Percentiles rank a stretch among this genome's conserved stretches.
These are phyloP conservation scores for Ennomos erosarius DNA, from an alignment of 2,888 invertebrate genomes.

Conservation along the genomic window DNA sequence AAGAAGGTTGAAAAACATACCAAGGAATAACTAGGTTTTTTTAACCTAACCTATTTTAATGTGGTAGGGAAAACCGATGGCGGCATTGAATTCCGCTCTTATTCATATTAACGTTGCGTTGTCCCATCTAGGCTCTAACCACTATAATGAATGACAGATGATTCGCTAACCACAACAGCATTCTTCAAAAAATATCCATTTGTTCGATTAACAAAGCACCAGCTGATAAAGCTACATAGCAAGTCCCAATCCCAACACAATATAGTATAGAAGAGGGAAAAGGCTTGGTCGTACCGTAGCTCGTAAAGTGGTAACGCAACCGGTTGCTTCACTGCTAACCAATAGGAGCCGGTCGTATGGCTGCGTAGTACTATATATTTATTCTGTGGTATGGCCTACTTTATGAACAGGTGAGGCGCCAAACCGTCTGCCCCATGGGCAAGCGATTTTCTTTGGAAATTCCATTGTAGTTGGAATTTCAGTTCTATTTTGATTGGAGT, in stretches of 20 bases:
- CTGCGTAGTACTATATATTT: too few relatives aligned
- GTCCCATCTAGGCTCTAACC: not conserved
- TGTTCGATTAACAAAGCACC: too few relatives aligned
- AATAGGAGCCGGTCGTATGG: constrained; percentile 48
- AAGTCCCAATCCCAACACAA: constrained; percentile 3
- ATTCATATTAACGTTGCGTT: too few relatives aligned
- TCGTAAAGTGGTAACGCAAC: constrained; percentile 17
- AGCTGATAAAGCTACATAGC: too few relatives aligned
- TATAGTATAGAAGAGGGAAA: constrained; percentile 37
- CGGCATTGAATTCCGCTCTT: too few relatives aligned
- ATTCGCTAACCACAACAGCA: too few relatives aligned
- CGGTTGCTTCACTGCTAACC: constrained; percentile 39
- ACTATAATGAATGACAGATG: not conserved
- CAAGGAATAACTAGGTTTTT: too few relatives aligned
- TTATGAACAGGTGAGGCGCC: constrained; percentile 66
- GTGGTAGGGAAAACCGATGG: too few relatives aligned
- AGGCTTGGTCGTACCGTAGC: constrained; percentile 23
- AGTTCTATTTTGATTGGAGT: not conserved
- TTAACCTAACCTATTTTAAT: too few relatives aligned
- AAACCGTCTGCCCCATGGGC: constrained; percentile 57
- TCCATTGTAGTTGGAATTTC: constrained; percentile 10
- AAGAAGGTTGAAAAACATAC: too few relatives aligned
- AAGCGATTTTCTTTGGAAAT: constrained; percentile 20
- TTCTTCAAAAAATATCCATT: too few relatives aligned
- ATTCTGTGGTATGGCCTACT: constrained; percentile 45